Evolutionary conservation across 1,140 invertebrate genomes (phyloP), one percentile per base, ranked within the genome.

Genomic region (Cecropterus lyciades): DNA sequence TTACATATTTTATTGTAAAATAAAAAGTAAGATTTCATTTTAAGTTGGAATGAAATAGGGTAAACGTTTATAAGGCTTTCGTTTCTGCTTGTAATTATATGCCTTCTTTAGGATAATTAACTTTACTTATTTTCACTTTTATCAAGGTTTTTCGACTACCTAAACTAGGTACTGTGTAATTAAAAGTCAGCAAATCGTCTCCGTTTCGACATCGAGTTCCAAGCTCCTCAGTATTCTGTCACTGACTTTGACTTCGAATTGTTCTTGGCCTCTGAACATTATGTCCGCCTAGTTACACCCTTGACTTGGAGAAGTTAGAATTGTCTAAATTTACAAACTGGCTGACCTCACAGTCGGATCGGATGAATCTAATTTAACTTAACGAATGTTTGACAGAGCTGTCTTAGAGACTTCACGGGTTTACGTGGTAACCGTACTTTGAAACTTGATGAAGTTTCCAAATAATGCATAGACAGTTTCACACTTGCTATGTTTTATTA

Each of bases 331-430:
- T 43, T 45, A 16, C 27, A 20, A 45, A 59, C 43, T 59, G 14
- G 24, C 20, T 45, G 43, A 46, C 56, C 43, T 48, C 52, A 10
- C 8, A 43, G 1, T 43, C 5, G 37, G 20, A 59, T 30, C 13
- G 8, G 13, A 14, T 43, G 6, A 42, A 55, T 55, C 52, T 55
- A 59, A 59, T 59, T 59, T 46, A 20, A 48, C 14, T 59, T 59
- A 48, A 59, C 42, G 56, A 59, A 46, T 59, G 43, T 59, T 46
- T 30, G 42, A 59, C 56, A 10, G 14, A 16, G 42, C 20, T 48
- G 27, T 33, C 24, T 46, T 30, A 5, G 24, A 17, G 40, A n/a
- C n/a, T 37, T 37, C 9, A 37, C 33, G 33, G 33, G 33, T 37
- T 37, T 37, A 37, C 33, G 33, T 37, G 33, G 33, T 37, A 9